These are phyloP conservation scores for Apodemia duryi DNA, from an alignment of 2,888 invertebrate genomes.

Conservation along the genomic window DNA sequence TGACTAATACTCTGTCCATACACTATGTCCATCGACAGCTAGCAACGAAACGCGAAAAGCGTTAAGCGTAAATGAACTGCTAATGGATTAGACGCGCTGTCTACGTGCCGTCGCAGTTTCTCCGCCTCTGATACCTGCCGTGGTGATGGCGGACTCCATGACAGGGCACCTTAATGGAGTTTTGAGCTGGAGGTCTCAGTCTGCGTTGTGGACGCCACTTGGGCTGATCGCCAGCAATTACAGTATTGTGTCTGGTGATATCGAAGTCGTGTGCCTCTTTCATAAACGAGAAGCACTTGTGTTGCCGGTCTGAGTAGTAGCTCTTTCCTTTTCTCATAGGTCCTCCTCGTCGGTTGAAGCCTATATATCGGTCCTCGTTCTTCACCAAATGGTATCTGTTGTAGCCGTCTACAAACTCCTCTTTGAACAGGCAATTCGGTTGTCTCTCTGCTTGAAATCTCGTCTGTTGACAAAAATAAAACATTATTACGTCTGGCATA, in stretches of 20 bases:
- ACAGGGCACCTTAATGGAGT: conserved; percentile 62
- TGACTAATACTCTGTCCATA: conserved; percentile 79
- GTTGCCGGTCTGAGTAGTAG: conserved; percentile 58
- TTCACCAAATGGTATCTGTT: conserved; percentile 81
- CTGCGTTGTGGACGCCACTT: conserved; percentile 70
- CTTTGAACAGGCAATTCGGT: conserved; percentile 82
- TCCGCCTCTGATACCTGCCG: conserved; percentile 66
- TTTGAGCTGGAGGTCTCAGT: conserved; percentile 56
- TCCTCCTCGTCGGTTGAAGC: conserved; percentile 81
- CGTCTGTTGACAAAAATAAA: conserved; percentile 51
- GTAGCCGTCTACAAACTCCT: conserved; percentile 81
- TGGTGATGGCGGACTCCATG: conserved; percentile 68
- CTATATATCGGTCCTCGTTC: conserved; percentile 80
- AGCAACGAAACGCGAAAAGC: conserved; percentile 74
- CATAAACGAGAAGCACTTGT: conserved; percentile 82
- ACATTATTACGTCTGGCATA: background rate
- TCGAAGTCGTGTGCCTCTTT: conserved; percentile 81
- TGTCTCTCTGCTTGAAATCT: conserved; percentile 80
- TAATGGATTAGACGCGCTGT: conserved; percentile 44
- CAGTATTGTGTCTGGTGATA: conserved; percentile 80
- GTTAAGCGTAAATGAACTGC: conserved; percentile 73
- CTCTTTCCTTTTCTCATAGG: conserved; percentile 73
- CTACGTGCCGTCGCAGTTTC: conserved; percentile 74
- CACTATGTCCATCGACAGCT: conserved; percentile 73
- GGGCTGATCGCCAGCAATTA: conserved; percentile 69